phyloP scores from a whole-genome alignment of 2,888 invertebrate species.

The Euplagia quadripunctaria region DNA sequence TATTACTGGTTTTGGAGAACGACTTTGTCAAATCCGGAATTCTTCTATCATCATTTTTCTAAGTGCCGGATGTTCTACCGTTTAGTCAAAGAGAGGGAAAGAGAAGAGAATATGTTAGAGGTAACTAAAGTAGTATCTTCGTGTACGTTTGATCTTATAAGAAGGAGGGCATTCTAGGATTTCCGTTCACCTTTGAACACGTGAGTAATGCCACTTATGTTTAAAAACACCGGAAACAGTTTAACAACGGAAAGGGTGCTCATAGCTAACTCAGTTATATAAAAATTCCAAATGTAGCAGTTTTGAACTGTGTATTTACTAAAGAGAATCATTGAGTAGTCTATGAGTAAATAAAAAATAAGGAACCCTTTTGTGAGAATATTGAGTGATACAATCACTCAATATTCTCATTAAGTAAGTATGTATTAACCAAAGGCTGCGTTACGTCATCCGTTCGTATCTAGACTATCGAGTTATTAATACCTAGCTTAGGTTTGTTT shows the following conservation, averaged over 20 bases:
- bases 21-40: constrained; percentile 10
- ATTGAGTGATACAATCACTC: too few relatives aligned
- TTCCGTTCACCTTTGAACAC: neutral
- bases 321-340: neutral
- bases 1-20: constrained; percentile 22
- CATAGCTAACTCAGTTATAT: too few relatives aligned
- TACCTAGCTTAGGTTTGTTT: too few relatives aligned
- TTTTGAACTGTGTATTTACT: neutral
- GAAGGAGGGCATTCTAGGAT: neutral
- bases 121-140: neutral
- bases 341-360: too few relatives aligned
- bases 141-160: neutral
- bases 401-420: too few relatives aligned
- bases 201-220: too few relatives aligned
- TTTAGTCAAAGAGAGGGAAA: neutral
- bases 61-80: neutral
- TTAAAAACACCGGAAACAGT: too few relatives aligned
- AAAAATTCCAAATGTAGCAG: neutral
- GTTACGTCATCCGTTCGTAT: too few relatives aligned
- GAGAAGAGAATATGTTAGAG: neutral
- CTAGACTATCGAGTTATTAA: too few relatives aligned
- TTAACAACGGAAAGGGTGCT: too few relatives aligned
- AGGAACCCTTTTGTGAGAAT: too few relatives aligned
- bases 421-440: too few relatives aligned
- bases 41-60: constrained; percentile 13